A percentile compares a stretch with the other conserved stretches of the same genome.
Evolutionary conservation across 1,140 invertebrate species (phyloP).

Genomic region (Plodia interpunctella): DNA sequence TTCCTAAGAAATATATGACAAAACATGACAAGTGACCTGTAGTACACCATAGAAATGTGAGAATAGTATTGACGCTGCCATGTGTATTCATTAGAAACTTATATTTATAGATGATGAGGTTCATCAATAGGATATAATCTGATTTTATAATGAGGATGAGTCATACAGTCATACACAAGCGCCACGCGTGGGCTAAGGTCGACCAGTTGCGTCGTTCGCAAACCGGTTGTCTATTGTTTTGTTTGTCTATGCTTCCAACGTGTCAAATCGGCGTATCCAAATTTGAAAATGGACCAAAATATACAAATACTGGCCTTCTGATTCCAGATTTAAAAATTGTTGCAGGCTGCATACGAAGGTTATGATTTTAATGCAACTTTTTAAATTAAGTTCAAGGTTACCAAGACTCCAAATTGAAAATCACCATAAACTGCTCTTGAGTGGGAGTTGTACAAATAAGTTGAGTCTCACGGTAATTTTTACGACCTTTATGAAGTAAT

Average conservation of each 20-base stretch:
- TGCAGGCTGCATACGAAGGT: no score
- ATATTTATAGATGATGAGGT: no score
- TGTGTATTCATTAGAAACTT: no score
- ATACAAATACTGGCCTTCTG: no score
- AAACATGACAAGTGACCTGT: no score
- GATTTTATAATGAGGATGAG: conserved; percentile 13
- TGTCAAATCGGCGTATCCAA: background rate
- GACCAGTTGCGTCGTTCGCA: conserved; percentile 4
- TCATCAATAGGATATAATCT: background rate
- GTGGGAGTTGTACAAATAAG: background rate
- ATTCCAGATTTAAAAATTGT: no score
- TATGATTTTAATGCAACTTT: no score
- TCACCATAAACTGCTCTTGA: background rate
- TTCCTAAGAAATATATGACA: no score
- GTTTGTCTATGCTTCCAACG: background rate
- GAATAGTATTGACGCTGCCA: no score
- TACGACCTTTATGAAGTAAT: no score
- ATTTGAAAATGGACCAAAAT: background rate
- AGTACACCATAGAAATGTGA: no score
- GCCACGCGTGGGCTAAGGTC: conserved; percentile 21
- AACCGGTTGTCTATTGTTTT: background rate
- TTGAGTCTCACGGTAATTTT: no score
- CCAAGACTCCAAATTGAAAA: background rate
- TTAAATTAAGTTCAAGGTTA: background rate
- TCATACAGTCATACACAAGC: conserved; percentile 10